phyloP scores from a whole-genome alignment of 2,888 invertebrate species.

The Lysandra coridon region DNA sequence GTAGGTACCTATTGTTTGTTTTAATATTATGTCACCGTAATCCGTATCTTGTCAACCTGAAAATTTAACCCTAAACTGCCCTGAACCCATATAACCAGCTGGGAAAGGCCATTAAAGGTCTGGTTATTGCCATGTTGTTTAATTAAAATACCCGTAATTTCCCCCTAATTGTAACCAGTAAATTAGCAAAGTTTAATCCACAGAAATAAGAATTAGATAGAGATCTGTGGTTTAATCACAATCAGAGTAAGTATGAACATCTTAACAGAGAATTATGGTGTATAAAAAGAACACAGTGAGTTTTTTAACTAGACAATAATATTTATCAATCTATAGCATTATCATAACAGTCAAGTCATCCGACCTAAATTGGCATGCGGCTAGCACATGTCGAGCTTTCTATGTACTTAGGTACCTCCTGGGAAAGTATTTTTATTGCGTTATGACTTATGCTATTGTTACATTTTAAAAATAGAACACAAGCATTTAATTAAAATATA shows the following conservation, averaged over 20 bases:
- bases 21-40: not conserved
- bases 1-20: too few species aligned
- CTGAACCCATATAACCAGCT: too few species aligned
- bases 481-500: not conserved
- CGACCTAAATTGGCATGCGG: conserved; percentile 24
- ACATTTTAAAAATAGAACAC: not conserved
- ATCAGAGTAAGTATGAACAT: not conserved
- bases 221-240: not conserved
- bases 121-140: not conserved
- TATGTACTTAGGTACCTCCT: not conserved
- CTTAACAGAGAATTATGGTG: too few species aligned
- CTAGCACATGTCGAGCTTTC: conserved; percentile 5
- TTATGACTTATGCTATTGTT: not conserved
- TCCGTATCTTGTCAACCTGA: too few species aligned
- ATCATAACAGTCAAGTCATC: conserved; percentile 7
- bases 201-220: too few species aligned
- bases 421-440: conserved; percentile 19
- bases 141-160: conserved; percentile 8
- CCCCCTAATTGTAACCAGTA: not conserved
- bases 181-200: not conserved
- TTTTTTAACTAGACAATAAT: not conserved
- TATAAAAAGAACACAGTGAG: not conserved
- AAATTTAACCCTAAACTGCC: too few species aligned
- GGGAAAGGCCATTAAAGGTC: too few species aligned
- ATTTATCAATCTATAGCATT: not conserved